Evolutionary conservation across 2,888 invertebrate genomes (phyloP), one percentile per base, ranked within the genome.

Genomic region (Hedya salicella): DNA sequence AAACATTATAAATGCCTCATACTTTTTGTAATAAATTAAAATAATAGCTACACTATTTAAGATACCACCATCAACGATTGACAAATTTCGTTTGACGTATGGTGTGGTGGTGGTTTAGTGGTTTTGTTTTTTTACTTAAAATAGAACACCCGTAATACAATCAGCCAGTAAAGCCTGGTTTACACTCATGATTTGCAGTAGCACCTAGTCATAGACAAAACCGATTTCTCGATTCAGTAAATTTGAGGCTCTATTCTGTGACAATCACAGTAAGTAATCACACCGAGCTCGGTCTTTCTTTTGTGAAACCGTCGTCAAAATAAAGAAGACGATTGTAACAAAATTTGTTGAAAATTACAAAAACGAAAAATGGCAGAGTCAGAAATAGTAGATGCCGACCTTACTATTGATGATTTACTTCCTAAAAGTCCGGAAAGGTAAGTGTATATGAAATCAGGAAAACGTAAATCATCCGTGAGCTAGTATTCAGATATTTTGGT

Each of bases 371-470:
- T 92, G 91, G 89, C 90, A 85, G 91, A 89, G 75, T 80, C 91
- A 53, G 89, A 89, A 69, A 84, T 89, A 69, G 88, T 87, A 70
- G 87, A 88, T 79, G 83, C 89, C 75, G 89, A 91, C 82, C 79
- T 89, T 72, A 89, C 88, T 50, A 91, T 91, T 71, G 91, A 92
- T 74, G 91, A 91, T 81, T 85, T 92, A 78, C 88, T 92, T 77
- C 91, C 92, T 60, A 92, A 92, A 79, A 91, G 91, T 78, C 87
- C 90, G 50, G 92, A 92, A 85, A 91, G 91, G 92, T 91, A 88
- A 73, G 50, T 69, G 54, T 40, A 49, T 8, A 44, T 30, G 30
- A 30, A 17, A 19, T 57, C 5, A 57, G 30, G 13, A 13, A 42
- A 16, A 19, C 32, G 11, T 40, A 3, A 48, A 40, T n/a, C 32